phyloP scores from a whole-genome alignment of 2,888 invertebrate genomes.

The Dendrolimus houi region DNA sequence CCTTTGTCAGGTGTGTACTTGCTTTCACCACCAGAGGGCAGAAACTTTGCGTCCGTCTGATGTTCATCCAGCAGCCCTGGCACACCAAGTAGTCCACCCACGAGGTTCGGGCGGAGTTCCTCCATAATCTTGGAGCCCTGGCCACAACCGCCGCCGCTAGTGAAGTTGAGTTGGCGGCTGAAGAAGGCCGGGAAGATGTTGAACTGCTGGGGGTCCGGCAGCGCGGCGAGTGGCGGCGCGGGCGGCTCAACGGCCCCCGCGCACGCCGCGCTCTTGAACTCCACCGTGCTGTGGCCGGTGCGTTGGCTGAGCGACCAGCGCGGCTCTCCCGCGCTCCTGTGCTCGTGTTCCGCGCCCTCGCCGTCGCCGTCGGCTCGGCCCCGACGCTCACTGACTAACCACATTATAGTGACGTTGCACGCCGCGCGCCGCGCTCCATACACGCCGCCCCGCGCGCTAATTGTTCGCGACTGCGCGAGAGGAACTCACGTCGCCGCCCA shows the following conservation, averaged over 20 bases:
- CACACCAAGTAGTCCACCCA: constrained; percentile 86
- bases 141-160: constrained; percentile 80
- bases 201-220: constrained; percentile 86
- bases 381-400: constrained; percentile 80
- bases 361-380: constrained; percentile 75
- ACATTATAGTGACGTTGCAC: constrained; percentile 76
- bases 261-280: constrained; percentile 88
- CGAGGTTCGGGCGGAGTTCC: constrained; percentile 88
- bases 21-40: constrained; percentile 71
- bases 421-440: constrained; percentile 51
- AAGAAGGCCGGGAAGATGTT: constrained; percentile 95
- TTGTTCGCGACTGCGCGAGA: constrained; percentile 73
- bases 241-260: constrained; percentile 73
- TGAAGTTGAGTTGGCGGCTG: constrained; percentile 91
- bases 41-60: constrained; percentile 74
- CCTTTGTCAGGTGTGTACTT: constrained; percentile 75
- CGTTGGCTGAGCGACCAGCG: constrained; percentile 67
- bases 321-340: constrained; percentile 56
- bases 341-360: constrained; percentile 61
- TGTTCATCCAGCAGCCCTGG: constrained; percentile 89
- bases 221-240: constrained; percentile 74
- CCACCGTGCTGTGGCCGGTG: constrained; percentile 85
- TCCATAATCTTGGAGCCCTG: constrained; percentile 90
- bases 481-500: constrained; percentile 53
- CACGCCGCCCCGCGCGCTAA: constrained; percentile 66